Conservation (phyloP, 2,888 invertebrate species). For the Euzophera pinguis region DNA sequence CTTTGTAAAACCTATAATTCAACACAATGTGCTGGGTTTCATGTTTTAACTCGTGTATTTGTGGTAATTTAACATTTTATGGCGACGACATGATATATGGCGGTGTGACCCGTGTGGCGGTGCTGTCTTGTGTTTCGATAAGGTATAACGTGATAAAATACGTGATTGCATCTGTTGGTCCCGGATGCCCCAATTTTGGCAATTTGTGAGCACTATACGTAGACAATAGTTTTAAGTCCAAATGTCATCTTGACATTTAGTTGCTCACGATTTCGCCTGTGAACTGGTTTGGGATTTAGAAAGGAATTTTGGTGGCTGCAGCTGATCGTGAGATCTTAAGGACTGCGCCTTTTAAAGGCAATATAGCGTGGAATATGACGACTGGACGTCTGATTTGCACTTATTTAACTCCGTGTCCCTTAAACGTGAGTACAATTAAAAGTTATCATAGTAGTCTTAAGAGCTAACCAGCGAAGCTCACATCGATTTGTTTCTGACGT, state of each 20-base stretch:
- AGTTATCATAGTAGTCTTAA: too few relatives aligned
- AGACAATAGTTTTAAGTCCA: background rate
- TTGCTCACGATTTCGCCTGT: background rate
- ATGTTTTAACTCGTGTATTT: slow-evolving; percentile 11
- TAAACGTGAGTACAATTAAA: too few relatives aligned
- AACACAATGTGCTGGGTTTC: background rate
- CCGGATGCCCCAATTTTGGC: slow-evolving; percentile 3
- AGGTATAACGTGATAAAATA: too few relatives aligned
- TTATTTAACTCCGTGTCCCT: too few relatives aligned
- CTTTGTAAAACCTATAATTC: too few relatives aligned
- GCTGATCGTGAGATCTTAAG: background rate
- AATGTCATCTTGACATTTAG: slow-evolving; percentile 10
- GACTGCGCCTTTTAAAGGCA: background rate
- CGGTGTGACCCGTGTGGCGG: background rate
- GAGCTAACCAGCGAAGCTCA: too few relatives aligned
- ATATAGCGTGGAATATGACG: too few relatives aligned
- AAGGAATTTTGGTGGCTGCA: background rate
- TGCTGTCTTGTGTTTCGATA: too few relatives aligned
- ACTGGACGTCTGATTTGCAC: too few relatives aligned
- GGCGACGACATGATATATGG: slow-evolving; percentile 17
- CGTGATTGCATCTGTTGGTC: background rate
- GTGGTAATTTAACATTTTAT: slow-evolving; percentile 15
- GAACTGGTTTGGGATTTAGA: slow-evolving; percentile 7
- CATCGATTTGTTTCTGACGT: too few relatives aligned
- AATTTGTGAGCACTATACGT: background rate